Base-by-base conservation (phyloP, 2,888 invertebrate species). In the Conchocele bisecta region DNA sequence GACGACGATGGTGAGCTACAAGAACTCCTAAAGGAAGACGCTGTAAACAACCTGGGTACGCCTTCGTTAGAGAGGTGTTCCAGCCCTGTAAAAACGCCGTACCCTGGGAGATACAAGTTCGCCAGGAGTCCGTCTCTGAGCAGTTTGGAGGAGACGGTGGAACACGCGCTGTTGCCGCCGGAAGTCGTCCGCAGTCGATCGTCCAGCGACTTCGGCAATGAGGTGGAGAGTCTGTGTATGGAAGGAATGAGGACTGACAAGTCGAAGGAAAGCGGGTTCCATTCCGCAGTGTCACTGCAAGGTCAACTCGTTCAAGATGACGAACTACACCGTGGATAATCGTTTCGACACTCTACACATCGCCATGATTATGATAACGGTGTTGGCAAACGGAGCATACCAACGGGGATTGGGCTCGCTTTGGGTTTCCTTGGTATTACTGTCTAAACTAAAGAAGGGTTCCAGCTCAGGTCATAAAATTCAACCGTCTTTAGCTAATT, bases 111-210 rank as follows among this genome's bases (percentile, higher is more conserved):
- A 37, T 29, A 39, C 26, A 66, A 37, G 50, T 63, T 63, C 41
- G 26, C 61, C 17, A 59, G 46, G 35, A 68, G 72, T 59, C 75
- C 72, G 61, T 80, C 77, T n/a, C 29, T 65, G 50, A 74, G 72
- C 67, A 77, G 77, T 63, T 61, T 77, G 24, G 66, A 75, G n/a
- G 75, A 71, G 35, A 60, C 56, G n/a, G 60, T 37, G 2, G 71
- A 75, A 50, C 28, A 51, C 35, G 35, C 31, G 7, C 5, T 51
- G 17, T 4, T 51, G 2, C n/a, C n/a, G n/a, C n/a, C n/a, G n/a
- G n/a, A n/a, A n/a, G 3, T 11, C 17, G 48, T 37, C 20, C 60
- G 60, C 2, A 35, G 35, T 48, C 26, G 50, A 11, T 60, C 60
- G 4, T 48, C 60, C 3, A 48, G 60, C 31, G 51, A 51, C 31